These are phyloP conservation scores for Vandiemenella viatica DNA, from an alignment of 2,888 invertebrate genomes.

Conservation along the genomic window DNA sequence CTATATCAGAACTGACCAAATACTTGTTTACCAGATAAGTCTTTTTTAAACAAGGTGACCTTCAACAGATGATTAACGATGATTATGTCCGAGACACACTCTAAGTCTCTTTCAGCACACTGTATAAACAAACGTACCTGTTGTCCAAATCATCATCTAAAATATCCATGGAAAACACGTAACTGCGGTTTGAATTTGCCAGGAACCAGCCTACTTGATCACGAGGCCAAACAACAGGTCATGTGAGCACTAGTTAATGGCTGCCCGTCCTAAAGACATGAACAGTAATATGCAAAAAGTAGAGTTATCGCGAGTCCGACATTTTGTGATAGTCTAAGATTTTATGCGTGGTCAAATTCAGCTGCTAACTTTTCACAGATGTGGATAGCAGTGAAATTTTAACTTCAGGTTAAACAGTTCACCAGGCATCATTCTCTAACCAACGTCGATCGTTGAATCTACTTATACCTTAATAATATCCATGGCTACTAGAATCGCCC, in stretches of 20 bases:
- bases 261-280: conserved; percentile 6
- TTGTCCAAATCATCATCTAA: conserved; percentile 43
- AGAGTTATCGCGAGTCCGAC: neutral
- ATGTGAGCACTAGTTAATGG: conserved; percentile 38
- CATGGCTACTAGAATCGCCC: too few relatives aligned
- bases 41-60: conserved; percentile 4
- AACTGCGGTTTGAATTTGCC: conserved; percentile 22
- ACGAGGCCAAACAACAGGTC: conserved; percentile 59
- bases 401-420: too few relatives aligned
- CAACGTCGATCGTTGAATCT: too few relatives aligned
- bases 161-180: conserved; percentile 33
- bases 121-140: conserved; percentile 33
- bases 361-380: too few relatives aligned
- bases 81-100: neutral
- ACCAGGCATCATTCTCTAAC: too few relatives aligned
- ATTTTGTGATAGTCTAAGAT: neutral
- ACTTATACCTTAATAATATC: too few relatives aligned
- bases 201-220: conserved; percentile 34
- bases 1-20: neutral
- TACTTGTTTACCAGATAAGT: neutral
- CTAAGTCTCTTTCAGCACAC: neutral
- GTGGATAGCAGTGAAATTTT: too few relatives aligned
- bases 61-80: neutral
- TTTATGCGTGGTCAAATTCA: too few relatives aligned
- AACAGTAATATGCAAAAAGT: too few relatives aligned